Conservation (phyloP, 2,113 vertebrate species). For the Charina bottae region DNA sequence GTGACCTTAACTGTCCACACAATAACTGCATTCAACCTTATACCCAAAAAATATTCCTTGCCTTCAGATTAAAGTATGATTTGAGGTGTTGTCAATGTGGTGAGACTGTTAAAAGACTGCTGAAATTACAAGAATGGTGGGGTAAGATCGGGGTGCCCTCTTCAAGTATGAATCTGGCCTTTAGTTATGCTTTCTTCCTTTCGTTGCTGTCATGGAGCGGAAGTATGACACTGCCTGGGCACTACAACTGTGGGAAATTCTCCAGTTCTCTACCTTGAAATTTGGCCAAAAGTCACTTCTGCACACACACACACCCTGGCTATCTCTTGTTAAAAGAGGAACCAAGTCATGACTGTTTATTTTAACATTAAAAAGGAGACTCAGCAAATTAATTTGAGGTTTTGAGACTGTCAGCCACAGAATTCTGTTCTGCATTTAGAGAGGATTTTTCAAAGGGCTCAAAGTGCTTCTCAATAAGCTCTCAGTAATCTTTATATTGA, state of each 20-base stretch:
- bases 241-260: background rate
- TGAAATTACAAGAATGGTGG: background rate
- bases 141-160: background rate
- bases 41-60: background rate
- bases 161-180: background rate
- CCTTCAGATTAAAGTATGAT: background rate
- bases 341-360: constrained; percentile 15
- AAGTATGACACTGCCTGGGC: background rate
- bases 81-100: background rate
- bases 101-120: background rate
- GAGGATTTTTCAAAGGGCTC: background rate
- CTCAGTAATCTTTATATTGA: background rate
- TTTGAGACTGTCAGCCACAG: background rate
- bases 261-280: constrained; percentile 10
- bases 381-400: background rate
- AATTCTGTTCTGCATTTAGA: background rate
- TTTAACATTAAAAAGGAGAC: constrained; percentile 8
- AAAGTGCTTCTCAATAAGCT: background rate
- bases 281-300: background rate
- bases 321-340: background rate
- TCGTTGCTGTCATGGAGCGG: background rate
- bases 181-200: background rate
- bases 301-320: background rate
- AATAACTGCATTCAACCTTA: background rate
- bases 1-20: background rate